A percentile compares a stretch with the other conserved stretches of the same genome.
Evolutionary conservation across 2,888 invertebrate genomes (phyloP).

Genomic region (Leptinotarsa juncta): DNA sequence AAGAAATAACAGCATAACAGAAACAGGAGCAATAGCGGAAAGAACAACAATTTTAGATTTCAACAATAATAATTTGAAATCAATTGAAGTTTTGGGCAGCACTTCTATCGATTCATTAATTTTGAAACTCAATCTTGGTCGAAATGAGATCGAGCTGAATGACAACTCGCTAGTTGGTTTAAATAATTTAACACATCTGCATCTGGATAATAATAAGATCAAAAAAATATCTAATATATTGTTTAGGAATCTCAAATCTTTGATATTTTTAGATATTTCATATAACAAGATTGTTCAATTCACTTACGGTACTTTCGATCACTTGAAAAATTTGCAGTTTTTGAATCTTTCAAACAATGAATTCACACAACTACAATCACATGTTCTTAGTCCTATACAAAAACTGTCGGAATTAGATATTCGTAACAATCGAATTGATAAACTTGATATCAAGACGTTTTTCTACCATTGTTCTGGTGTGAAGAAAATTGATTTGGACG

Average conservation of each 20-base stretch:
- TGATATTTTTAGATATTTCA: slow-evolving; percentile 22
- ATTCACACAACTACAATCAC: slow-evolving; percentile 7
- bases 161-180: slow-evolving; percentile 1
- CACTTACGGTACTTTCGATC: slow-evolving; percentile 12
- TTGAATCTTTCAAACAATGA: slow-evolving; percentile 23
- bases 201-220: slow-evolving; percentile 16
- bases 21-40: not conserved
- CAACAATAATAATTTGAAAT: not conserved
- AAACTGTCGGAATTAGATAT: slow-evolving; percentile 15
- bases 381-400: slow-evolving; percentile 1
- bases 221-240: not conserved
- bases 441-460: slow-evolving; percentile 1
- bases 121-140: not conserved
- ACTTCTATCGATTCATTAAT: slow-evolving; percentile 2
- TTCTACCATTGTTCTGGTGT: not conserved
- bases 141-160: not conserved
- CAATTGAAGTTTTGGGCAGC: slow-evolving; percentile 2
- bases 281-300: slow-evolving; percentile 17
- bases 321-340: slow-evolving; percentile 5
- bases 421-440: slow-evolving; percentile 8
- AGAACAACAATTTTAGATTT: not conserved
- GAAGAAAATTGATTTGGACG: not conserved
- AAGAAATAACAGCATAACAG: not conserved
- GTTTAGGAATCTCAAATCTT: slow-evolving; percentile 18
- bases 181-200: slow-evolving; percentile 6